Percentiles rank a stretch among this genome's conserved stretches.
Conservation (phyloP, 2,888 invertebrate species). For the Diploptera punctata region DNA sequence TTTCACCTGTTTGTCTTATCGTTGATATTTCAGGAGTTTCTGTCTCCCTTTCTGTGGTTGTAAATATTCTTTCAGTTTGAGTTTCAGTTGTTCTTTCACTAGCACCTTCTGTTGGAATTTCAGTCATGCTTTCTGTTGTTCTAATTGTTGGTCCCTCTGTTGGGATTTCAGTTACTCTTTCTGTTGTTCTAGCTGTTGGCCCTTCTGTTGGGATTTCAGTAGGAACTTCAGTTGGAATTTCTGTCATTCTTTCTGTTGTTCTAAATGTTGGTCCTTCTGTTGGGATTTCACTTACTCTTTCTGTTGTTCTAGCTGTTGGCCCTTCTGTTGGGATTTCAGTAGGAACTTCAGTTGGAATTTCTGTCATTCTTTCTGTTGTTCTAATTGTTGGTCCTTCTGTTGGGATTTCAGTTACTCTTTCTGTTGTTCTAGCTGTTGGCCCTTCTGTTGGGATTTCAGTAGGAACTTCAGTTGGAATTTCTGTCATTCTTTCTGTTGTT, state of each 20-base stretch:
- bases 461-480: slow-evolving; percentile 3
- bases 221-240: slow-evolving; percentile 2
- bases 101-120: background rate
- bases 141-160: slow-evolving; percentile 21
- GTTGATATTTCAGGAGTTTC: slow-evolving; percentile 13
- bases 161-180: slow-evolving; percentile 32
- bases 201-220: slow-evolving; percentile 5
- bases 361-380: background rate
- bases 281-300: background rate
- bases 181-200: slow-evolving; percentile 24
- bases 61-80: slow-evolving; percentile 21
- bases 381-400: background rate
- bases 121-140: slow-evolving; percentile 15
- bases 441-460: slow-evolving; percentile 27
- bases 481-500: slow-evolving; percentile 22
- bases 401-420: slow-evolving; percentile 7
- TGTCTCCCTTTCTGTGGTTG: background rate
- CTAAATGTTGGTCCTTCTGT: background rate
- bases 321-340: background rate
- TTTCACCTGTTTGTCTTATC: slow-evolving; percentile 18
- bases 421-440: background rate
- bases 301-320: background rate
- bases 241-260: slow-evolving; percentile 26
- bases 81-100: slow-evolving; percentile 13
- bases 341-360: background rate